A percentile compares a stretch with the other conserved stretches of the same genome.
These are phyloP conservation scores for Drosophila quinaria DNA, from an alignment of 2,888 invertebrate genomes.

Conservation along the genomic window DNA sequence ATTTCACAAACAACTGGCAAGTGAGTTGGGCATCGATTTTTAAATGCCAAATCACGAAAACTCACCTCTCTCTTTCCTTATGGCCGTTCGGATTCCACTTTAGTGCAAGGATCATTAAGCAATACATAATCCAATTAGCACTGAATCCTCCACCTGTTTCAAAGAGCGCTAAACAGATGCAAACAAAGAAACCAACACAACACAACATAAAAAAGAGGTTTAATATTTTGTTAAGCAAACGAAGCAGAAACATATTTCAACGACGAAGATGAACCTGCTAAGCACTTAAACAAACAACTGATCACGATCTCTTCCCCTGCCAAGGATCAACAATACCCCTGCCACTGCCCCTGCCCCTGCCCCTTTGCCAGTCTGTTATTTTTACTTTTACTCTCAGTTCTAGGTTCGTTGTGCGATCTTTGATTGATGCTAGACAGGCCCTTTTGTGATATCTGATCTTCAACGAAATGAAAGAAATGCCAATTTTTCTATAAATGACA, in stretches of 20 bases:
- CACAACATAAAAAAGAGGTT: constrained; percentile 50
- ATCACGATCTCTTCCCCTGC: constrained; percentile 55
- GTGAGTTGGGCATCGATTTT: constrained; percentile 30
- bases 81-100: constrained; percentile 13
- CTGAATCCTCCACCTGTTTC: constrained; percentile 68
- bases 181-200: constrained; percentile 49
- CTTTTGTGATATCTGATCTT: constrained; percentile 61
- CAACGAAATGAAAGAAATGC: constrained; percentile 63
- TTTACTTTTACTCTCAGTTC: constrained; percentile 67
- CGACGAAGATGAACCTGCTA: constrained; percentile 63
- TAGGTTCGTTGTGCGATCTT: constrained; percentile 35
- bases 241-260: constrained; percentile 71
- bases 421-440: constrained; percentile 66
- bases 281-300: constrained; percentile 77
- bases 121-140: constrained; percentile 79
- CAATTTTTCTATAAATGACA: constrained; percentile 76
- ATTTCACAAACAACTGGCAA: constrained; percentile 54
- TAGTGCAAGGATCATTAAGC: constrained; percentile 71
- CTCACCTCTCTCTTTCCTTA: constrained; percentile 15
- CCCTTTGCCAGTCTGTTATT: constrained; percentile 11
- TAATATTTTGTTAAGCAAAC: constrained; percentile 73
- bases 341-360: neutral
- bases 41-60: constrained; percentile 63
- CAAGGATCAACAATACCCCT: constrained; percentile 57
- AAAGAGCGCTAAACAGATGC: constrained; percentile 57